Percentiles rank a stretch among this genome's conserved stretches.
phyloP scores from a whole-genome alignment of 2,888 invertebrate genomes.

The Fragum sueziense region DNA sequence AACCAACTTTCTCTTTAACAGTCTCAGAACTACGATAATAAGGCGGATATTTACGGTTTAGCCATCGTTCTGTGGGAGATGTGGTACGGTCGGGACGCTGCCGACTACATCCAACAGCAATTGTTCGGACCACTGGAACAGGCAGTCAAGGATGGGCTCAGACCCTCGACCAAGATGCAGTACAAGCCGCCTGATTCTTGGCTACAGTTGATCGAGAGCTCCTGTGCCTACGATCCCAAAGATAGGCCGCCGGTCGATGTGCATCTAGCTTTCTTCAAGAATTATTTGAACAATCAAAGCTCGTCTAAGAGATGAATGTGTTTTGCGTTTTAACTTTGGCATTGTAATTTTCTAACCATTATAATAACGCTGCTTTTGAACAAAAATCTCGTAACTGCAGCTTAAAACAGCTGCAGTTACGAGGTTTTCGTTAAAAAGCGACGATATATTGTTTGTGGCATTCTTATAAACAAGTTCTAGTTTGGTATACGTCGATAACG shows the following conservation, averaged over 20 bases:
- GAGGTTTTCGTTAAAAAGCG: no score
- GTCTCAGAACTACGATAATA: slow-evolving; percentile 54
- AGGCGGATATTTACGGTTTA: slow-evolving; percentile 66
- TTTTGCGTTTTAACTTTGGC: no score
- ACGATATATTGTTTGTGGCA: no score
- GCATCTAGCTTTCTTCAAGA: slow-evolving; percentile 45
- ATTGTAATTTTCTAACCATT: no score
- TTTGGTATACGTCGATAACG: no score
- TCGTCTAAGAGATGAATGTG: not conserved
- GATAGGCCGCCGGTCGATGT: slow-evolving; percentile 55
- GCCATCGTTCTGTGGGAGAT: slow-evolving; percentile 74
- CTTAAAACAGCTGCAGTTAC: no score
- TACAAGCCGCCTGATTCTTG: slow-evolving; percentile 65
- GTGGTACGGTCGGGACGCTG: slow-evolving; percentile 75
- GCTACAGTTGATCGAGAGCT: slow-evolving; percentile 59
- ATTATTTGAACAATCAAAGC: slow-evolving; percentile 23
- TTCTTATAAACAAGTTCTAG: no score
- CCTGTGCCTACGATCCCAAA: slow-evolving; percentile 66
- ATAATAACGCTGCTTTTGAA: no score
- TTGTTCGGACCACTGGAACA: slow-evolving; percentile 64
- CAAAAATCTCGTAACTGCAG: no score
- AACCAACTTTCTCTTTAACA: slow-evolving; percentile 17
- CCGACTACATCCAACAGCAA: slow-evolving; percentile 67
- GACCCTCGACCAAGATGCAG: slow-evolving; percentile 67
- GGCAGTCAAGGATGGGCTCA: slow-evolving; percentile 63